A percentile compares a stretch with the other conserved stretches of the same genome.
Conservation (phyloP, 1,140 invertebrate genomes). For the Littorina saxatilis region DNA sequence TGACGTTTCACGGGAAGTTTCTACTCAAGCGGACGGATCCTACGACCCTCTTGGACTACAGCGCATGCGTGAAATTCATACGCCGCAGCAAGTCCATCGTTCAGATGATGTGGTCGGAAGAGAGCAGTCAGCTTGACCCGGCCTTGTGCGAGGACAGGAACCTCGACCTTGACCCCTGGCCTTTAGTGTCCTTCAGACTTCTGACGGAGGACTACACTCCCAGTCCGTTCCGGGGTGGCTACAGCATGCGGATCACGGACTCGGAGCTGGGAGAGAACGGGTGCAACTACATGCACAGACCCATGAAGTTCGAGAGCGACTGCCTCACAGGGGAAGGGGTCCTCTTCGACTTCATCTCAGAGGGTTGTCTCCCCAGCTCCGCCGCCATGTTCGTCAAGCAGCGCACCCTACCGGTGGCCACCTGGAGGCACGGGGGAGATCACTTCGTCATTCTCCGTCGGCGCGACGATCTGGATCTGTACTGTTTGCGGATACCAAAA, state of each 20-base stretch:
- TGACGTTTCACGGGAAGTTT: slow-evolving; percentile 38
- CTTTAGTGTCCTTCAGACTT: slow-evolving; percentile 43
- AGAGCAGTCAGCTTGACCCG: slow-evolving; percentile 29
- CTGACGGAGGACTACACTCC: slow-evolving; percentile 46
- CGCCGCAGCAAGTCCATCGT: slow-evolving; percentile 47
- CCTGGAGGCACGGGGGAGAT: slow-evolving; percentile 51
- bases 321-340: slow-evolving; percentile 60
- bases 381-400: slow-evolving; percentile 37
- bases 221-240: slow-evolving; percentile 59
- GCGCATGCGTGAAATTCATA: slow-evolving; percentile 51
- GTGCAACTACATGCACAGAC: slow-evolving; percentile 60
- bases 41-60: slow-evolving; percentile 20
- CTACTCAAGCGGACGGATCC: slow-evolving; percentile 48
- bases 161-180: slow-evolving; percentile 52
- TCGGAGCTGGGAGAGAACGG: slow-evolving; percentile 43
- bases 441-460: slow-evolving; percentile 53
- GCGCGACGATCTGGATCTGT: slow-evolving; percentile 46
- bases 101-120: slow-evolving; percentile 48
- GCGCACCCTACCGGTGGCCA: slow-evolving; percentile 51
- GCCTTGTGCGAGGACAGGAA: slow-evolving; percentile 47
- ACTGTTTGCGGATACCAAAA: slow-evolving; percentile 57
- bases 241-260: slow-evolving; percentile 58
- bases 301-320: slow-evolving; percentile 63
- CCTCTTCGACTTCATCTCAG: slow-evolving; percentile 54
- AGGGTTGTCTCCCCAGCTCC: slow-evolving; percentile 47